phyloP scores from a whole-genome alignment of 2,888 invertebrate species.

The Girardia tigrina region DNA sequence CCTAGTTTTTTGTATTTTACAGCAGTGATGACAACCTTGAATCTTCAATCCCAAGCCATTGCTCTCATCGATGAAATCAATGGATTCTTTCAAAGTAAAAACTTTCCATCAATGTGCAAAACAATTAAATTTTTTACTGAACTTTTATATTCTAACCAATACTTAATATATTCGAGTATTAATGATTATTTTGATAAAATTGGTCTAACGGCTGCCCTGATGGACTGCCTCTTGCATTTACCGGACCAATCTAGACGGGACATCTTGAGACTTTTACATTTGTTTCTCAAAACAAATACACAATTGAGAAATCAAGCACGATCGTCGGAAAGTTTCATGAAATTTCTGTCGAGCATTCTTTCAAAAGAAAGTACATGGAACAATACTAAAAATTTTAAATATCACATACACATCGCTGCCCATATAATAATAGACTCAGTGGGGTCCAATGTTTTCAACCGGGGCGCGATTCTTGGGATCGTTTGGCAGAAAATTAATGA shows the following conservation, averaged over 20 bases:
- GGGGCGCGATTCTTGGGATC: background rate
- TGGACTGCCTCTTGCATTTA: background rate
- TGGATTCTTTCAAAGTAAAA: background rate
- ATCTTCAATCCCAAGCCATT: background rate
- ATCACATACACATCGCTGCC: background rate
- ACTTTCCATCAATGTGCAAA: background rate
- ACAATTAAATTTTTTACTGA: background rate
- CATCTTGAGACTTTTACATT: background rate
- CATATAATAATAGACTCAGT: background rate
- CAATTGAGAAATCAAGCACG: background rate
- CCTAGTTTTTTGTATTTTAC: too few species aligned
- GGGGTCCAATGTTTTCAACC: background rate
- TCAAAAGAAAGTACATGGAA: background rate
- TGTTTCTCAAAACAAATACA: background rate
- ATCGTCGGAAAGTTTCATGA: background rate
- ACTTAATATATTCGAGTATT: background rate
- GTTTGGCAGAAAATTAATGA: background rate
- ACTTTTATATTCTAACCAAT: conserved; percentile 8
- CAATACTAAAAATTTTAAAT: background rate
- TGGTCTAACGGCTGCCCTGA: background rate
- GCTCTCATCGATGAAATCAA: background rate
- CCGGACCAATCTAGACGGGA: background rate
- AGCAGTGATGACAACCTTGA: background rate
- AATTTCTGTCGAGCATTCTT: background rate
- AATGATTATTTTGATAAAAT: background rate